phyloP scores from a whole-genome alignment of 2,113 vertebrate species.

The Cynocephalus volans region DNA sequence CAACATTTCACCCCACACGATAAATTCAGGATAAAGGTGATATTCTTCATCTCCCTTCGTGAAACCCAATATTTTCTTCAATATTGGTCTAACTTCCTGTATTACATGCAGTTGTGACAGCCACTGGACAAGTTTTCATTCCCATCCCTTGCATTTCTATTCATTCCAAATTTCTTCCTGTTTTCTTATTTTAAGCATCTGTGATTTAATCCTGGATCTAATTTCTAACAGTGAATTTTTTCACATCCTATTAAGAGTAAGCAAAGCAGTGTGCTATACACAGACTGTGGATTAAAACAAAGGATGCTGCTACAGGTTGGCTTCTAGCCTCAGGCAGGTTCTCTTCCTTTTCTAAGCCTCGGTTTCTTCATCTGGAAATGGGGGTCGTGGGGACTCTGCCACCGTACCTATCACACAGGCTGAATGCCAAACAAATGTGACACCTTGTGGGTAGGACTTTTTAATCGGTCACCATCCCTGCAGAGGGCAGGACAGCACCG shows the following conservation, averaged over 20 bases:
- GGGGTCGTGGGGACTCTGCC: not conserved
- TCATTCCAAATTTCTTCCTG: not conserved
- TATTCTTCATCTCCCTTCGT: not conserved
- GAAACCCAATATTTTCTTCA: rapidly evolving
- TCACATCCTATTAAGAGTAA: rapidly evolving
- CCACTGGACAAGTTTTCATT: rapidly evolving
- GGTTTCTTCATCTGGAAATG: not conserved
- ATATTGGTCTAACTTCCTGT: not conserved
- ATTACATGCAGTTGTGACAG: rapidly evolving
- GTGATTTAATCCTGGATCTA: not conserved
- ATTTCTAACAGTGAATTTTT: rapidly evolving
- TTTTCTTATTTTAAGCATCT: rapidly evolving
- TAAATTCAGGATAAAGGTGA: rapidly evolving
- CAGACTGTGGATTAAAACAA: rapidly evolving
- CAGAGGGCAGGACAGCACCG: too few species aligned
- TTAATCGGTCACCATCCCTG: not conserved
- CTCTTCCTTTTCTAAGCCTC: not conserved
- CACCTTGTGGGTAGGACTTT: not conserved
- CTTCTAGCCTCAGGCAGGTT: too few species aligned
- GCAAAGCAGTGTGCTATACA: rapidly evolving
- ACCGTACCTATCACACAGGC: too few species aligned
- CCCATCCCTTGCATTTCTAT: rapidly evolving
- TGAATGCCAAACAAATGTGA: rapidly evolving
- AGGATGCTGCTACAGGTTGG: rapidly evolving
- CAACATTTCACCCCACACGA: rapidly evolving